Evolutionary conservation across 2,797 vertebrate species (phyloP).

Genomic region (Enteromius argenteus): DNA sequence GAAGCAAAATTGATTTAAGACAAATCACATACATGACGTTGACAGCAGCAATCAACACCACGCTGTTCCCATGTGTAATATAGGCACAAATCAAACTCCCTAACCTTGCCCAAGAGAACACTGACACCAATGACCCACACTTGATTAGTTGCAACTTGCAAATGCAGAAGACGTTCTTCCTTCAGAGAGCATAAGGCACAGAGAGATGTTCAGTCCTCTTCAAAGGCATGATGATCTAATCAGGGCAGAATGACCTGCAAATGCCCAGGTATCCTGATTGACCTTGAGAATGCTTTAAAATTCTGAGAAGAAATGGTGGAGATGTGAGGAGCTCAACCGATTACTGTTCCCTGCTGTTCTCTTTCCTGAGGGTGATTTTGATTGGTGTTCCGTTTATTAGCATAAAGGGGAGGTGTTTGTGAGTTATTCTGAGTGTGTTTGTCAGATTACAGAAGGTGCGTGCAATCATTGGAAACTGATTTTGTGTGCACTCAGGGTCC

Average conservation of each 20-base stretch:
- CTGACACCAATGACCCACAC: neutral
- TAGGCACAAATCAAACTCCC: neutral
- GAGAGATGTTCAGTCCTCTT: neutral
- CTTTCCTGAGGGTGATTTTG: constrained; percentile 3
- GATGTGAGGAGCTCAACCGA: neutral
- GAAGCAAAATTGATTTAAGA: constrained; percentile 9
- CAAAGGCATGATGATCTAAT: constrained; percentile 22
- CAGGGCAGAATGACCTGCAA: neutral
- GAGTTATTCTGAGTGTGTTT: neutral
- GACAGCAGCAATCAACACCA: neutral
- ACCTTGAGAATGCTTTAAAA: neutral
- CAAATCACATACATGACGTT: constrained; percentile 1
- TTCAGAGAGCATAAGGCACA: neutral
- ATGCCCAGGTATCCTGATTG: constrained; percentile 8
- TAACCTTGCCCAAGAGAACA: neutral
- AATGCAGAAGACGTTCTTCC: neutral
- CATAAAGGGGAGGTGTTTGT: constrained; percentile 20
- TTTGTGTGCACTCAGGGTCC: neutral
- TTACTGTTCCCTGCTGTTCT: constrained; percentile 8
- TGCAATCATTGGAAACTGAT: neutral
- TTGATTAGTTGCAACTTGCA: neutral
- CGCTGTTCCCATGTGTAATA: neutral
- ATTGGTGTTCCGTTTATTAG: constrained; percentile 29
- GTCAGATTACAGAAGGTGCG: neutral
- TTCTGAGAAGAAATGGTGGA: neutral